Base-by-base conservation (phyloP, 2,888 invertebrate species). In the Neoitamus cyanurus region DNA sequence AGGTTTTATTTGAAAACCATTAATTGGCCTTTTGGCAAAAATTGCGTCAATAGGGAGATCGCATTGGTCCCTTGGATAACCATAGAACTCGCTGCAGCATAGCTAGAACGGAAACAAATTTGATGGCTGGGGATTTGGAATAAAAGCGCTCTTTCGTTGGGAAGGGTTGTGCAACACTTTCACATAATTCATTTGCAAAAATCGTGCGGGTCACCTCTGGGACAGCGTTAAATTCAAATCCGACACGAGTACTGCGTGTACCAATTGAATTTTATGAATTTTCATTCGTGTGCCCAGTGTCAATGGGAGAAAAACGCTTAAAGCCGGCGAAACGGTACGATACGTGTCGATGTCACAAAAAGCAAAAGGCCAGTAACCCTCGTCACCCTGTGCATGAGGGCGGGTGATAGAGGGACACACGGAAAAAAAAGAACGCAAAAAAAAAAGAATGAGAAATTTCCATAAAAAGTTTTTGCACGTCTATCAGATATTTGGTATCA, bases 401-500 rank as follows among this genome's bases (percentile, higher is more conserved):
- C 6, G 25, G 58, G 58, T 20, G 20, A 58, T 25, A n/a, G 25
- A 25, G 25, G 58, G 20, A 58, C 58, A 58, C 9, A 34, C 4
- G 7, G 34, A 34, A 7, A 34, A 34, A 34, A 34, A 34, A 34
- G 7, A 37, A 30, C 13, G 28, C 13, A 7, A 28, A n/a, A 28
- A 80, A 78, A 25, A n/a, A 25, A 25, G 13, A 58, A 80, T 48
- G 78, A 37, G 30, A 80, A 80, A 80, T 80, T 80, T 80, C 48
- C 78, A 80, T 80, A 58, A 58, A 80, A 80, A 80, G 48, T 80
- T 80, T 80, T 80, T 80, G 58, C 78, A 78, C 83, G 69, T 78
- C 85, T 85, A 83, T 36, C 69, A 72, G 80, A 85, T 85, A 78
- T 85, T 85, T 85, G 83, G 83, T 83, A 85, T 85, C 85, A 85